A percentile compares a stretch with the other conserved stretches of the same genome.
phyloP scores from a whole-genome alignment of 1,140 invertebrate species.

The Campoletis sonorensis region DNA sequence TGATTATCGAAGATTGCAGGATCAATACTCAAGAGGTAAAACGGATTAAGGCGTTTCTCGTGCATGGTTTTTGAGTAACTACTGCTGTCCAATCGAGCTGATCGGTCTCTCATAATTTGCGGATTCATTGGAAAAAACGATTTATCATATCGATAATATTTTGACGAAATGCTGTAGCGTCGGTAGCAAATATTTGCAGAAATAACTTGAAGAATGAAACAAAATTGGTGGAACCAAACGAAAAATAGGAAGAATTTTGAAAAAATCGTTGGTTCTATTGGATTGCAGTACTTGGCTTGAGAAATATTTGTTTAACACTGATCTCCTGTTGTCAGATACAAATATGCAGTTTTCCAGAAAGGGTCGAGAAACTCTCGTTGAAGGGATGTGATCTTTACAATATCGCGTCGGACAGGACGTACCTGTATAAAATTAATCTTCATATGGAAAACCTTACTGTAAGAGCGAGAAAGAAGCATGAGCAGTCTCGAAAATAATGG shows the following conservation, averaged over 20 bases:
- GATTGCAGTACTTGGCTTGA: background rate
- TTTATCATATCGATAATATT: no score
- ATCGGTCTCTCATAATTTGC: no score
- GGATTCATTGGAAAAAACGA: no score
- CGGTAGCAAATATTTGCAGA: background rate
- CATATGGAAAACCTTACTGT: slow-evolving; percentile 79
- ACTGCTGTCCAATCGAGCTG: no score
- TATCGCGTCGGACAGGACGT: slow-evolving; percentile 76
- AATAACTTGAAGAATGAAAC: no score
- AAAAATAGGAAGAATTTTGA: no score
- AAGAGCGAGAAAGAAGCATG: slow-evolving; percentile 45
- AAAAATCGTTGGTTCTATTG: no score
- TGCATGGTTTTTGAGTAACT: no score
- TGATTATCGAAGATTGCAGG: slow-evolving; percentile 76
- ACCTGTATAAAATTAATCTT: slow-evolving; percentile 78
- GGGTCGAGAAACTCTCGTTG: slow-evolving; percentile 77
- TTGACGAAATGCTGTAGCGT: background rate
- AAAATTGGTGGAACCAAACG: no score
- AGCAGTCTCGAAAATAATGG: no score
- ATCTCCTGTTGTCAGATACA: slow-evolving; percentile 68
- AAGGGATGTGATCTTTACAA: slow-evolving; percentile 77
- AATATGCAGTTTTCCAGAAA: slow-evolving; percentile 78
- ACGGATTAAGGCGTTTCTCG: slow-evolving; percentile 32
- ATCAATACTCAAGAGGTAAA: slow-evolving; percentile 74
- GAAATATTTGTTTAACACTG: slow-evolving; percentile 30